Evolutionary conservation across 2,888 invertebrate species (phyloP).

Genomic region (Cerastis rubricosa): DNA sequence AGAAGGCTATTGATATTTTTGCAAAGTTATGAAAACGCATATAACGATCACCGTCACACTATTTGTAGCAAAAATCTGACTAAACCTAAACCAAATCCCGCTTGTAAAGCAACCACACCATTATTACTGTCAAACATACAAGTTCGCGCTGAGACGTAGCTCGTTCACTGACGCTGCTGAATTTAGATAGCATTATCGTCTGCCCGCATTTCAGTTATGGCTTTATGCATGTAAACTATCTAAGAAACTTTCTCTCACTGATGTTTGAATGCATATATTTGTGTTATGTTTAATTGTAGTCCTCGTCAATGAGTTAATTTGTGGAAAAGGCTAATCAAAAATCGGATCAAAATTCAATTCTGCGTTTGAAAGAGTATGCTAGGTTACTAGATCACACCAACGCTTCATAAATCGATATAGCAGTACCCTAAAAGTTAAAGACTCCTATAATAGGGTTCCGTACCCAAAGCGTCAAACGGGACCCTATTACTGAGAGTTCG

Average conservation of each 20-base stretch:
- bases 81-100: background rate
- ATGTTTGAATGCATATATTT: constrained; percentile 64
- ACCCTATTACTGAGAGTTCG: too few species aligned
- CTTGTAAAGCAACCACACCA: constrained; percentile 67
- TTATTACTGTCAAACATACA: constrained; percentile 84
- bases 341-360: background rate
- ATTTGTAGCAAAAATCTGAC: background rate
- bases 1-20: background rate
- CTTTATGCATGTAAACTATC: constrained; percentile 73
- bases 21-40: background rate
- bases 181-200: constrained; percentile 80
- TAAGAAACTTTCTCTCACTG: constrained; percentile 56
- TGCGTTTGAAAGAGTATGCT: background rate
- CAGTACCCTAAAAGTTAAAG: background rate
- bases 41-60: background rate
- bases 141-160: constrained; percentile 73
- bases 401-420: background rate
- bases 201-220: constrained; percentile 73
- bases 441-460: background rate
- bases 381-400: background rate
- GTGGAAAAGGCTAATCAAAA: background rate
- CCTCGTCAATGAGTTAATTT: constrained; percentile 7
- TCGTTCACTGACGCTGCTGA: constrained; percentile 76
- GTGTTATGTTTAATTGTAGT: constrained; percentile 29
- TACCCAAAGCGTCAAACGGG: too few species aligned